These are phyloP conservation scores for Nephrotoma flavescens DNA, from an alignment of 2,888 invertebrate species.

Conservation along the genomic window DNA sequence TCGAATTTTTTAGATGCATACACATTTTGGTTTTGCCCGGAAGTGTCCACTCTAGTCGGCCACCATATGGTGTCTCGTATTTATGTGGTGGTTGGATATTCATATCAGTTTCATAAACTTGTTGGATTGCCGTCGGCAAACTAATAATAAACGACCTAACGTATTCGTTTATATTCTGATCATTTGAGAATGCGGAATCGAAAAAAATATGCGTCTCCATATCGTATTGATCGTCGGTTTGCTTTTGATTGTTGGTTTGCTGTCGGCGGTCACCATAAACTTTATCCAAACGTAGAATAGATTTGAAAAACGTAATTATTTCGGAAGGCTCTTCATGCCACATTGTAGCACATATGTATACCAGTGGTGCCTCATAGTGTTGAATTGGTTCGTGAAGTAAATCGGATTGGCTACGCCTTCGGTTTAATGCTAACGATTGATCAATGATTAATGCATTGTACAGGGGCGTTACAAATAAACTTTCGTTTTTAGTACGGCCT, in stretches of 20 bases:
- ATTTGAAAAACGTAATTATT: conserved; percentile 83
- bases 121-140: conserved; percentile 60
- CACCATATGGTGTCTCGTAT: conserved; percentile 74
- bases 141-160: conserved; percentile 59
- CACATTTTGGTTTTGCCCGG: conserved; percentile 75
- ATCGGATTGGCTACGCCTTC: conserved; percentile 44
- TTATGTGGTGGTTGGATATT: conserved; percentile 52
- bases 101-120: conserved; percentile 50
- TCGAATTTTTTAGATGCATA: conserved; percentile 79
- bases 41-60: conserved; percentile 65
- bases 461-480: conserved; percentile 69
- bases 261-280: conserved; percentile 76
- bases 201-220: conserved; percentile 74
- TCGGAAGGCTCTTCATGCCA: conserved; percentile 88
- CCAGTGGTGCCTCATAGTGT: conserved; percentile 18
- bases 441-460: conserved; percentile 72
- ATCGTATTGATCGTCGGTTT: conserved; percentile 61
- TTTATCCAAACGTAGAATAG: conserved; percentile 73
- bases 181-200: conserved; percentile 67
- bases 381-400: not conserved
- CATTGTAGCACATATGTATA: conserved; percentile 69
- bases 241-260: conserved; percentile 59
- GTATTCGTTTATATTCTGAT: conserved; percentile 64
- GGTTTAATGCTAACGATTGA: conserved; percentile 68
- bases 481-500: conserved; percentile 66